Base-by-base conservation (phyloP, 2,888 invertebrate genomes). In the Drosophila nr. medialis region DNA sequence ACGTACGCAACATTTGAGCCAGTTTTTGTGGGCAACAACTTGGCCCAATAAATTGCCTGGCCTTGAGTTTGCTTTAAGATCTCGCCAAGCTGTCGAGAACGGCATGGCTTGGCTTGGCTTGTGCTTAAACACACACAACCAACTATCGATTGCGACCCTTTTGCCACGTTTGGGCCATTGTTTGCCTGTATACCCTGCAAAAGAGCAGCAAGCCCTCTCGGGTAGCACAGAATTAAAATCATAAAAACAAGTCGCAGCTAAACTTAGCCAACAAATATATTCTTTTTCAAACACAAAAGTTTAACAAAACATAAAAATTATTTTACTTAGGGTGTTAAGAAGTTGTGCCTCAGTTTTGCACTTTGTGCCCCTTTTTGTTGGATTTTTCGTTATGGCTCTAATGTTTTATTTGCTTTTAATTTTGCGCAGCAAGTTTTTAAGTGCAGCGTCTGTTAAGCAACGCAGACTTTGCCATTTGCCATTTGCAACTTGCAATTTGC, bases 391-490 rank as follows among this genome's bases (percentile, higher is more conserved):
- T 76, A 64, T 78, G 72, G 81, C 68, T 75, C 80, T 78, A 81
- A 85, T 81, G 84, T 86, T 87, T 81, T 84, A 83, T 78, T 86
- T 87, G 86, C 81, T 84, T 86, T 87, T 83, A 86, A 84, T 87
- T 86, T 87, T 73, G 75, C 63, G 54, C 54, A 83, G 70, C 72
- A 83, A 83, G 77, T 86, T 80, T 76, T 67, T 76, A 80, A 81
- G 83, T 87, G 86, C 84, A 86, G n/a, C 80, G 72, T 80, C 78
- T 81, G 81, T 77, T 82, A 70, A 79, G 78, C 80, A 66, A 67
- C 75, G 64, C 59, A 63, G 75, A 75, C 62, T 68, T 75, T 77
- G 66, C 67, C 75, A 65, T 68, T 64, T 50, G 53, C 53, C 10
- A 32, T 30, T 30, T 72, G 64, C 74, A 67, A 68, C 80, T 71